Percentiles rank a stretch among this genome's conserved stretches.
These are phyloP conservation scores for Pseudochaenichthys georgianus DNA, from an alignment of 2,797 vertebrate genomes.

Conservation along the genomic window DNA sequence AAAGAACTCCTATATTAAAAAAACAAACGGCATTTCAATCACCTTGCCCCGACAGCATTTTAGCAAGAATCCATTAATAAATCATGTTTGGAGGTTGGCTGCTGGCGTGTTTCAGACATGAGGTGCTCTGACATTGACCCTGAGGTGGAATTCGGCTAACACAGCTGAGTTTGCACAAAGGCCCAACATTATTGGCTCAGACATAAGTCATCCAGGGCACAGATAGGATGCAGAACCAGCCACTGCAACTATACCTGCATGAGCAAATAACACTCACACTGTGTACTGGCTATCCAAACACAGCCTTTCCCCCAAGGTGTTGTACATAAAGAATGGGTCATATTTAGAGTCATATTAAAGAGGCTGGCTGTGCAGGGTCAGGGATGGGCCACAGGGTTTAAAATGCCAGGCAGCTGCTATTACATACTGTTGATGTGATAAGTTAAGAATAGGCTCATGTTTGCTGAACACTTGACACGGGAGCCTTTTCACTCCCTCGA, in stretches of 20 bases:
- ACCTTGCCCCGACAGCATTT: conserved; percentile 37
- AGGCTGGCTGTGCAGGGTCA: conserved; percentile 75
- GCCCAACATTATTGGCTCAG: conserved; percentile 78
- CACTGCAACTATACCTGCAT: conserved; percentile 75
- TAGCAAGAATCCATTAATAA: conserved; percentile 68
- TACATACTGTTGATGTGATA: conserved; percentile 81
- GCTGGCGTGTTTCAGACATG: conserved; percentile 67
- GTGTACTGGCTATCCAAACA: conserved; percentile 79
- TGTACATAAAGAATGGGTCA: conserved; percentile 80
- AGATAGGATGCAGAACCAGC: conserved; percentile 75
- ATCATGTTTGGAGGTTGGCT: conserved; percentile 60
- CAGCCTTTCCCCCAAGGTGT: conserved; percentile 71
- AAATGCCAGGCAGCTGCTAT: conserved; percentile 81
- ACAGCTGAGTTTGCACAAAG: conserved; percentile 85
- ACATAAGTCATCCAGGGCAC: conserved; percentile 72
- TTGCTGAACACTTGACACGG: conserved; percentile 82
- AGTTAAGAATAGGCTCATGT: conserved; percentile 82
- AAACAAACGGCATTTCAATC: conserved; percentile 51
- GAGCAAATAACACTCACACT: conserved; percentile 74
- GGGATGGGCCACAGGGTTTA: conserved; percentile 75
- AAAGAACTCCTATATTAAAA: conserved; percentile 13
- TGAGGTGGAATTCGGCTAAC: conserved; percentile 77
- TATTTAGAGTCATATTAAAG: conserved; percentile 79
- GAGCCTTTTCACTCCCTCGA: conserved; percentile 75
- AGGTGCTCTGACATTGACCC: conserved; percentile 81